Evolutionary conservation across 2,113 vertebrate species (phyloP).

Genomic region (Malurus elegans): DNA sequence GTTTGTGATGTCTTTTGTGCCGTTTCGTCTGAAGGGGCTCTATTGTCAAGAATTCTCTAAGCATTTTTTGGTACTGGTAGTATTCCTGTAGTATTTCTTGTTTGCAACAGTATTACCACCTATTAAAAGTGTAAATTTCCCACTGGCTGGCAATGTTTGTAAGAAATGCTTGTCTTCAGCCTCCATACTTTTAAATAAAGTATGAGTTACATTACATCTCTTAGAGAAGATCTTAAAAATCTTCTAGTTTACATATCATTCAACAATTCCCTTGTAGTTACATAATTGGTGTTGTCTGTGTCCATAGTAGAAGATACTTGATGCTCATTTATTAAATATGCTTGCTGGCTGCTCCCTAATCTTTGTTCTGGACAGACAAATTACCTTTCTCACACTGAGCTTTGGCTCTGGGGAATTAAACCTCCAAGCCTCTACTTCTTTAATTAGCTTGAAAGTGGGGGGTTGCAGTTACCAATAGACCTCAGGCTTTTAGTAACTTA

Average conservation of each 20-base stretch:
- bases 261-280: slow-evolving; percentile 71
- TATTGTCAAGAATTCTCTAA: background rate
- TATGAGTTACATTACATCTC: slow-evolving; percentile 18
- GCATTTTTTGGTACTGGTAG: background rate
- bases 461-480: slow-evolving; percentile 94
- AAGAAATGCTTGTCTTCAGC: slow-evolving; percentile 22
- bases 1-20: background rate
- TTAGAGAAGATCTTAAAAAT: slow-evolving; percentile 45
- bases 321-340: slow-evolving; percentile 97
- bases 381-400: slow-evolving; percentile 96
- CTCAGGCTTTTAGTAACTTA: slow-evolving; percentile 89
- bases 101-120: background rate
- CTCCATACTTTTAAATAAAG: slow-evolving; percentile 58
- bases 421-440: slow-evolving; percentile 92
- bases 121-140: background rate
- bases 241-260: slow-evolving; percentile 71
- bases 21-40: background rate
- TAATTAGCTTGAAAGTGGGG: slow-evolving; percentile 98
- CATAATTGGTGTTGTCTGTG: slow-evolving; percentile 88
- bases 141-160: background rate
- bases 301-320: slow-evolving; percentile 85
- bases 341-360: slow-evolving; percentile 90
- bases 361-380: slow-evolving; percentile 99
- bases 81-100: background rate
- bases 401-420: slow-evolving; percentile 92